Base-by-base conservation (phyloP, 1,140 invertebrate genomes). In the Pararge aegeria region DNA sequence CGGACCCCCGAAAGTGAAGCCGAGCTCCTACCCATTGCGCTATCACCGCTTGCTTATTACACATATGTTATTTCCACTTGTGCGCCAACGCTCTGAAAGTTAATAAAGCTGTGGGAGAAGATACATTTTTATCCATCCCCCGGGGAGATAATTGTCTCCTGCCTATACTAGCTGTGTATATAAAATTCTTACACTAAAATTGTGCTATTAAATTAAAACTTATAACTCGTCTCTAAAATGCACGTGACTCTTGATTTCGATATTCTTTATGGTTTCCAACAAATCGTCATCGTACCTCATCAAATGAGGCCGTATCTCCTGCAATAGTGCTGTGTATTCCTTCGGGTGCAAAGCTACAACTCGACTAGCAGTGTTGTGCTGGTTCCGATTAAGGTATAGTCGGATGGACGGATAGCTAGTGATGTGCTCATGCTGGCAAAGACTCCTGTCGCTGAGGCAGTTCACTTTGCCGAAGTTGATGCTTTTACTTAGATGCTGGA, bases 401-500 rank as follows among this genome's bases (percentile, higher is more conserved):
- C 65, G 65, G 3, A 89, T 64, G 0, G 78, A 73, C 0, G 86
- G 86, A 20, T 89, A 87, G 30, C 66, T 72, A 5, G 63, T 73
- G 20, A 89, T 79, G n/a, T 81, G 75, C 37, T 89, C 81, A 46
- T 87, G 72, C 58, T 80, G 75, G 53, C 86, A 89, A 0, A 87
- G 50, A 4, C 66, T 64, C 5, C 81, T 66, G 5, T 89, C 86
- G 0, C 64, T 68, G 0, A 85, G 16, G 57, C 86, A 89, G 61
- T 89, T 87, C 51, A 89, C 83, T 79, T 77, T 83, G 42, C 81
- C 86, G 7, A 83, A 67, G 6, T 87, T 70, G 5, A 87, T 64
- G 2, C 72, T 70, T 38, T 79, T 78, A 52, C 68, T 69, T 16
- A 89, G 61, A 10, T 75, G 56, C 85, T 88, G 38, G 38, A n/a